Evolutionary conservation across 2,888 invertebrate genomes (phyloP).

Genomic region (Mesorhabditis spiculigera): DNA sequence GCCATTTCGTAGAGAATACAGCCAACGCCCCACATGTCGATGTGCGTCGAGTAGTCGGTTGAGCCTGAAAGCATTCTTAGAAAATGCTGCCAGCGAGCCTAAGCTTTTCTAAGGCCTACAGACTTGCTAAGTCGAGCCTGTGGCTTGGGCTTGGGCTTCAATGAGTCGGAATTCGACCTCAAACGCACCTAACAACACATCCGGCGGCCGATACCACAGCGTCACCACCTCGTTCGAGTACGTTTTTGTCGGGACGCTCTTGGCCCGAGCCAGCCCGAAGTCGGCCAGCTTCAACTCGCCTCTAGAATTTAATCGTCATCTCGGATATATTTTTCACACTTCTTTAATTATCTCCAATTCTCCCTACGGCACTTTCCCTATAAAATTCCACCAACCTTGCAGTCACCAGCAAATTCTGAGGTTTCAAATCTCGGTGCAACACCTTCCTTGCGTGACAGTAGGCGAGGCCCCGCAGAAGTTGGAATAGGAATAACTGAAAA

Average conservation of each 20-base stretch:
- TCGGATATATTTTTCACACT: neutral
- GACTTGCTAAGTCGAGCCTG: too few species aligned
- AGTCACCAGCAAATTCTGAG: conserved; percentile 68
- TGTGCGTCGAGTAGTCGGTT: conserved; percentile 64
- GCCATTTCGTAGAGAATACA: conserved; percentile 73
- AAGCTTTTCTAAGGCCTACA: too few species aligned
- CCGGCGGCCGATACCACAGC: conserved; percentile 65
- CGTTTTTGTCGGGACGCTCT: conserved; percentile 65
- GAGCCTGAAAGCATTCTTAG: conserved; percentile 46
- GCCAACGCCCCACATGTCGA: conserved; percentile 69
- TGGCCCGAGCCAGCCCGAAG: conserved; percentile 62
- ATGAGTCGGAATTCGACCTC: too few species aligned
- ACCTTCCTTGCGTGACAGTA: conserved; percentile 70
- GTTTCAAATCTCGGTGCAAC: conserved; percentile 70
- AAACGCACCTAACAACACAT: conserved; percentile 61
- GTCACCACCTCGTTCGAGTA: conserved; percentile 66
- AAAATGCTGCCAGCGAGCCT: too few species aligned
- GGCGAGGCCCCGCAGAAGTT: conserved; percentile 68
- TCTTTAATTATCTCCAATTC: neutral
- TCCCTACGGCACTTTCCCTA: neutral
- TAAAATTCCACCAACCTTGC: conserved; percentile 16
- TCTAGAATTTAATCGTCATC: neutral
- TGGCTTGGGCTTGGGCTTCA: too few species aligned
- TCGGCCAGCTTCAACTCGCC: conserved; percentile 69
- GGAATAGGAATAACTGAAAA: conserved; percentile 68